Conservation (phyloP, 1,140 invertebrate species). For the Notospermus geniculatus region DNA sequence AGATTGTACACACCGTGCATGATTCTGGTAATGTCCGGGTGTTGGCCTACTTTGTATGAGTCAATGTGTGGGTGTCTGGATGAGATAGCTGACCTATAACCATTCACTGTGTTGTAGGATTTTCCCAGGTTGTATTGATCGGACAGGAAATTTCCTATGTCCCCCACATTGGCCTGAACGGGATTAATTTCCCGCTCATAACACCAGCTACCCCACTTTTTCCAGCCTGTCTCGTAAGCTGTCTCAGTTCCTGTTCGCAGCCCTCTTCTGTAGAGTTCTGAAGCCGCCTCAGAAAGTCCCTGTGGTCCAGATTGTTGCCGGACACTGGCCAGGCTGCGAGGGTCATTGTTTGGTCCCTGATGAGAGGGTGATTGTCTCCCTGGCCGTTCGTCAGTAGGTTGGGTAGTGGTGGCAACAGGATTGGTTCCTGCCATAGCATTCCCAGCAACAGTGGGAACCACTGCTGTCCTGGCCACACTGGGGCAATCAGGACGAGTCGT, state of each 20-base stretch:
- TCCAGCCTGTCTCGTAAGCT: conserved; percentile 21
- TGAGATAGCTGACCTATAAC: conserved; percentile 19
- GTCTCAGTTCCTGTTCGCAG: conserved; percentile 10
- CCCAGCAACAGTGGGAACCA: conserved; percentile 20
- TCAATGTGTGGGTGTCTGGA: conserved; percentile 13
- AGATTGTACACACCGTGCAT: conserved; percentile 13
- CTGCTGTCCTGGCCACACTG: conserved; percentile 22
- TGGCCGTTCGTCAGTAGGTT: conserved; percentile 2
- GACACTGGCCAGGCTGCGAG: conserved; percentile 18
- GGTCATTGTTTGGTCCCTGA: conserved; percentile 7
- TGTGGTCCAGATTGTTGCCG: not conserved
- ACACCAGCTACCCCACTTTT: conserved; percentile 24
- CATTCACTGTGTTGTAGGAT: conserved; percentile 15
- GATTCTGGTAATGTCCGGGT: conserved; percentile 6
- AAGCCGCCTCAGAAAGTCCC: conserved; percentile 14
- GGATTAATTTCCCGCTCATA: conserved; percentile 16
- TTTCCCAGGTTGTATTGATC: conserved; percentile 6
- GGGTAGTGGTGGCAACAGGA: conserved; percentile 1
- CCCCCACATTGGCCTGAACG: conserved; percentile 16
- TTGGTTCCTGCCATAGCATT: conserved; percentile 12
- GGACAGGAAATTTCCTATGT: conserved; percentile 16
- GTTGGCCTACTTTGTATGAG: conserved; percentile 16
- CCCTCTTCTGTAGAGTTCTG: conserved; percentile 8
- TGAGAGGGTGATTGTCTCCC: conserved; percentile 10
- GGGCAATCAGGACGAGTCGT: conserved; percentile 14